A percentile compares a stretch with the other conserved stretches of the same genome.
These are phyloP conservation scores for Drosophila melanosoma DNA, from an alignment of 2,888 invertebrate genomes.

Conservation along the genomic window DNA sequence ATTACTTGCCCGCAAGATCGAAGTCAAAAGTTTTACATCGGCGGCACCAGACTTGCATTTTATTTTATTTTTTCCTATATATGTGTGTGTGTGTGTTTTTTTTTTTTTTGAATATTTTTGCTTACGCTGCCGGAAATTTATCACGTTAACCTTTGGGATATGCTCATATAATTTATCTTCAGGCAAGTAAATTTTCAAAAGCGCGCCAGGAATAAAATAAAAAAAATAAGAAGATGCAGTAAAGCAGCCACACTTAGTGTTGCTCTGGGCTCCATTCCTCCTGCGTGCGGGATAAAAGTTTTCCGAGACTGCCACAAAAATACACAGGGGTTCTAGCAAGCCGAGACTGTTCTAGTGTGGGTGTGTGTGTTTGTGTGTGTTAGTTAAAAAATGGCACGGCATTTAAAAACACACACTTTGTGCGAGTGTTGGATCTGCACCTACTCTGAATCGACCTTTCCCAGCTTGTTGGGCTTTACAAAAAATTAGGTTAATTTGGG, in stretches of 20 bases:
- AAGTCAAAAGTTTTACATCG: constrained; percentile 60
- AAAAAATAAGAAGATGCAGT: constrained; percentile 15
- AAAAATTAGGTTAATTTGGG: constrained; percentile 78
- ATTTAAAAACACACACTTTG: constrained; percentile 56
- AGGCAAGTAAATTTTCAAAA: constrained; percentile 76
- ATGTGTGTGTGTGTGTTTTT: constrained; percentile 3
- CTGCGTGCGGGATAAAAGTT: constrained; percentile 54
- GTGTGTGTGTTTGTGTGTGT: constrained; percentile 23
- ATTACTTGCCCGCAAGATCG: constrained; percentile 73
- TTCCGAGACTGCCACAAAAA: constrained; percentile 66
- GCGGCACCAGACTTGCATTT: constrained; percentile 67
- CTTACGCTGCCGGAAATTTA: constrained; percentile 79
- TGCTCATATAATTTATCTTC: constrained; percentile 81
- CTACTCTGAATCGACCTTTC: constrained; percentile 34
- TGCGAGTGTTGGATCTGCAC: constrained; percentile 19
- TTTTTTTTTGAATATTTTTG: constrained; percentile 66
- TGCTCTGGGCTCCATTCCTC: constrained; percentile 17
- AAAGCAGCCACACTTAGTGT: constrained; percentile 36
- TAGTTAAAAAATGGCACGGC: constrained; percentile 65
- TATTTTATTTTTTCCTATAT: constrained; percentile 9
- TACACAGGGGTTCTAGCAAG: constrained; percentile 63
- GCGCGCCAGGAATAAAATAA: constrained; percentile 34
- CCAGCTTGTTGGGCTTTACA: constrained; percentile 52
- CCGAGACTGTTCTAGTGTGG: neutral
- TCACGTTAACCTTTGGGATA: constrained; percentile 82